Evolutionary conservation across 1,140 invertebrate species (phyloP), one percentile per base, ranked within the genome.

Genomic region (Calosoma granatense): DNA sequence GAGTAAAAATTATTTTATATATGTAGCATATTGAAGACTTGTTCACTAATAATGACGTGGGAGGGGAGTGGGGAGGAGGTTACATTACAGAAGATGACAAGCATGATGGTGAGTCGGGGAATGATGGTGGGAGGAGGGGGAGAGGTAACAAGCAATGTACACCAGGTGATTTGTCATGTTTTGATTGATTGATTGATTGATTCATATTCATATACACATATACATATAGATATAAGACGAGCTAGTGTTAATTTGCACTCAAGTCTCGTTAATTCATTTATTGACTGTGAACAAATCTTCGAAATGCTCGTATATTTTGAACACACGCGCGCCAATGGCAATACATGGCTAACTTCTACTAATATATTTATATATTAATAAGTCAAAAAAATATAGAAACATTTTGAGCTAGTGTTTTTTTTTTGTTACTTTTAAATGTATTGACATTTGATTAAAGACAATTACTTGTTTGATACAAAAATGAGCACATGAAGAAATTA

Each of bases 371-470:
- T 41, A n/a, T n/a, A n/a, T n/a, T n/a, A n/a, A n/a, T 11, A 52
- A 51, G 43, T 51, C 43, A 67, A 66, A 68, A 64, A 67, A 62
- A 65, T 64, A 64, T 59, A 64, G 51, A 64, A 65, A 67, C 61
- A 55, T 47, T 64, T 70, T 69, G 67, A 70, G 68, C 68, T 69
- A 70, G 41, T 47, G 41, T 47, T 47, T 47, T n/a, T n/a, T n/a
- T n/a, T n/a, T 47, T 47, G 41, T 47, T 47, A 47, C 41, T 47
- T 47, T 47, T 61, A 64, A 56, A 51, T 64, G 61, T 69, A 69
- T 69, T 70, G 68, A 70, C 68, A 68, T 70, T 70, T 64, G 61
- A 65, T 66, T 67, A 64, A 63, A 66, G 62, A 59, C 23, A 12
- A 41, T 59, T 59, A 26, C 56, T 59, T 63, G 56, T 63, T 60